These are phyloP conservation scores for Charadrius vociferus DNA, from an alignment of 2,113 vertebrate genomes.

Conservation along the genomic window DNA sequence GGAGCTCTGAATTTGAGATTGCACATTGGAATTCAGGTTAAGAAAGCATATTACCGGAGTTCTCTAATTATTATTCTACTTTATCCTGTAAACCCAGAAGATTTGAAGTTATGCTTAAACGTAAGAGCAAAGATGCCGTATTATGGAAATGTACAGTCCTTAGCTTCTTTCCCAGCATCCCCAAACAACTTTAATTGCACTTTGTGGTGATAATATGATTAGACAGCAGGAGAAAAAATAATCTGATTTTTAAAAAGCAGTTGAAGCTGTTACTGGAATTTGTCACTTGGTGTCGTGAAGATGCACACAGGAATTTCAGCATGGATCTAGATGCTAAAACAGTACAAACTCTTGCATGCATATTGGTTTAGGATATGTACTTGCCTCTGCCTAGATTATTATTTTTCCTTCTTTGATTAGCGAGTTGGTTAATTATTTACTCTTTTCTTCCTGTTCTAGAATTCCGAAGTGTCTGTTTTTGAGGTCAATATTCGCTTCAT, in stretches of 20 bases:
- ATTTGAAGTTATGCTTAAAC: background rate
- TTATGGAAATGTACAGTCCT: background rate
- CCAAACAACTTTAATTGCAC: background rate
- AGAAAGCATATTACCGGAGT: background rate
- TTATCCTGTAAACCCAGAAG: background rate
- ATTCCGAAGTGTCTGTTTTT: constrained; percentile 96
- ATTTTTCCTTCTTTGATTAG: background rate
- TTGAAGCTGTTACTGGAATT: background rate
- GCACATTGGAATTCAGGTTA: background rate
- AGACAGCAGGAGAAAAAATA: background rate
- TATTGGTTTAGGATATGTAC: background rate
- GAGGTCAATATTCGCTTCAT: constrained; percentile 98
- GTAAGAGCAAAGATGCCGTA: background rate
- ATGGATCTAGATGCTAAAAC: background rate
- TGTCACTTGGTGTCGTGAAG: background rate
- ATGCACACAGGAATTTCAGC: background rate
- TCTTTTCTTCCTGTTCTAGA: constrained; percentile 75
- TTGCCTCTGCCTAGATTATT: background rate
- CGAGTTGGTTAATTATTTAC: background rate
- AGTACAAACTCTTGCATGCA: background rate
- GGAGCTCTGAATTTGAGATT: background rate
- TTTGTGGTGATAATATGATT: background rate
- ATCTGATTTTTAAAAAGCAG: background rate
- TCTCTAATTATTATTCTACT: background rate
- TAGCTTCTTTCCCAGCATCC: background rate